Evolutionary conservation across 37 sponge, comb jelly and placozoan species (phyloP).

Genomic region (Beroe forskalii): DNA sequence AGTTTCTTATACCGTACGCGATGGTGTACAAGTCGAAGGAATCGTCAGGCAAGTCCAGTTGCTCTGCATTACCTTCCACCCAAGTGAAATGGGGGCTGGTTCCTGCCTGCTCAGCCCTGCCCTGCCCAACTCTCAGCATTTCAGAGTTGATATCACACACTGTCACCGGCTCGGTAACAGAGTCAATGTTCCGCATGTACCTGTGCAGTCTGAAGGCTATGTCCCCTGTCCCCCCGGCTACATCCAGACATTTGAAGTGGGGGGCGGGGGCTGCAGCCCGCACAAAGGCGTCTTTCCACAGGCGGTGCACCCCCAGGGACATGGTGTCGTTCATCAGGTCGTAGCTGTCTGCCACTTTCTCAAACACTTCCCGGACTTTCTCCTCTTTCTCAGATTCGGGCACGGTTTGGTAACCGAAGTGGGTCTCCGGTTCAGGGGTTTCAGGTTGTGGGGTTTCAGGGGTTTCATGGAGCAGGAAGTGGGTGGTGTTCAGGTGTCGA

Average conservation of each 20-base stretch:
- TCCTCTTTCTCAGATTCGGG: constrained; percentile 48
- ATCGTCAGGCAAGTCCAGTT: constrained; percentile 68
- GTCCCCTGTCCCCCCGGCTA: constrained; percentile 82
- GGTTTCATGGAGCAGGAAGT: no score
- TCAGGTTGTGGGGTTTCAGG: no score
- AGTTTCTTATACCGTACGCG: constrained; percentile 78
- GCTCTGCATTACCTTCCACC: constrained; percentile 73
- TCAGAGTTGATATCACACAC: constrained; percentile 73
- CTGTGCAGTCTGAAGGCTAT: constrained; percentile 72
- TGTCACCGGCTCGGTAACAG: constrained; percentile 49
- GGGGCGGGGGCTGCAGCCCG: constrained; percentile 63
- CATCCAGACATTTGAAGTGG: constrained; percentile 69
- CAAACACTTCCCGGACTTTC: constrained; percentile 74
- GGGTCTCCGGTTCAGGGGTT: not conserved
- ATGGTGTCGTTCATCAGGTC: constrained; percentile 82
- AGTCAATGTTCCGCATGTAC: constrained; percentile 9
- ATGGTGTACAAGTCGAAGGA: constrained; percentile 76
- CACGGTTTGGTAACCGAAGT: constrained; percentile 41
- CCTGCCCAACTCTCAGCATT: constrained; percentile 72
- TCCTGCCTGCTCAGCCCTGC: constrained; percentile 3
- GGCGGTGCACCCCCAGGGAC: constrained; percentile 73
- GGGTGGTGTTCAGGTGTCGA: no score
- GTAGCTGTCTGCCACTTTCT: constrained; percentile 72
- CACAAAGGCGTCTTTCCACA: constrained; percentile 77
- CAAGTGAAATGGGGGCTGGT: constrained; percentile 59